Conservation (phyloP, 2,113 vertebrate species). For the Sula dactylatra region DNA sequence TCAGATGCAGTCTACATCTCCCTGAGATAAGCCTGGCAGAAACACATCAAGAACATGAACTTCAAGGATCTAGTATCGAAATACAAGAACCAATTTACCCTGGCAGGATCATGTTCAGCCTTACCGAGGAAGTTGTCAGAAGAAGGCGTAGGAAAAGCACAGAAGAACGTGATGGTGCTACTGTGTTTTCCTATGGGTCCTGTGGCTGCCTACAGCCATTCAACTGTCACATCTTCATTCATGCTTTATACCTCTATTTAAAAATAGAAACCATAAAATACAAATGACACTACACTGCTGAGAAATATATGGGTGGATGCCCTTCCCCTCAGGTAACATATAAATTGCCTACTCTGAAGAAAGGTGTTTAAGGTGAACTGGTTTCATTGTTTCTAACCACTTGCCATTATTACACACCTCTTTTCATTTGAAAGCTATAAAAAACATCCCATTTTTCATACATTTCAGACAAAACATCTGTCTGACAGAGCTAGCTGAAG, state of each 20-base stretch:
- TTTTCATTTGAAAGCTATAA: conserved; percentile 33
- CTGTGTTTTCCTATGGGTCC: not conserved
- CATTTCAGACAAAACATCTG: not conserved
- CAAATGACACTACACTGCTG: not conserved
- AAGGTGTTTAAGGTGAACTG: conserved; percentile 24
- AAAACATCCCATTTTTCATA: conserved; percentile 8
- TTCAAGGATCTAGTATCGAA: not conserved
- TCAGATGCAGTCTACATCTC: too few species aligned
- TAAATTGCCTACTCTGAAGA: not conserved
- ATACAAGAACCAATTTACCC: not conserved
- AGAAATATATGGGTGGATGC: not conserved
- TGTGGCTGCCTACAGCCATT: not conserved
- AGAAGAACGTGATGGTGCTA: not conserved
- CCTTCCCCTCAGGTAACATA: conserved; percentile 31
- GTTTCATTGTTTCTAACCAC: conserved; percentile 29
- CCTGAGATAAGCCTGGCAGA: not conserved
- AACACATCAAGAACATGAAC: accelerated
- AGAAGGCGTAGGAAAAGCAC: not conserved
- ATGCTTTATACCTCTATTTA: not conserved
- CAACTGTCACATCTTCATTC: not conserved
- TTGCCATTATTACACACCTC: not conserved
- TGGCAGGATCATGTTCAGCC: not conserved
- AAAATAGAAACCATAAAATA: not conserved
- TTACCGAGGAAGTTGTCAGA: not conserved
- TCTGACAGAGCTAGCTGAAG: conserved; percentile 8